Base-by-base conservation (phyloP, 2,888 invertebrate species). In the Andrena haemorrhoa region DNA sequence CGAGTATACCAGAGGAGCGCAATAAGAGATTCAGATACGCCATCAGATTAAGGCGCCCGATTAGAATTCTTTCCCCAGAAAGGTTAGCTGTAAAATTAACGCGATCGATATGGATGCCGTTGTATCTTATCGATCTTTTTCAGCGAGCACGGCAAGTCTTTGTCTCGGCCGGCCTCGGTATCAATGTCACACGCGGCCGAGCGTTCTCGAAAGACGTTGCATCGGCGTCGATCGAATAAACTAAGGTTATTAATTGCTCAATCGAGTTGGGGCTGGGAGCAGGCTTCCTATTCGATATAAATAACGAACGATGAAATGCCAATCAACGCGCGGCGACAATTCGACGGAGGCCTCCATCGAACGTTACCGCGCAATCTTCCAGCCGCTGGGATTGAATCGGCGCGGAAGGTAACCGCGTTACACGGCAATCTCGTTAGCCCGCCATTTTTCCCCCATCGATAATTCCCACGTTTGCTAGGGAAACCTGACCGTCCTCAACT, bases 61-160 rank as follows among this genome's bases (percentile, higher is more conserved):
- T 60, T 56, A 63, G 56, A 53, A 60, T 61, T 63, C 53, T 33
- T 47, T 35, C 71, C 47, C 23, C 16, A 2, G n/a, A 58, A 68
- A 71, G 65, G 75, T 72, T 75, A 56, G 35, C 12, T 56, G 63
- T 66, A 68, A 63, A 58, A 70, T 61, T 63, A 47, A 74, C 23
- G 2, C 65, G 70, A 81, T 81, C 69, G 58, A 78, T 64, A 77
- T 12, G 72, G n/a, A 20, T 74, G 69, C 73, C 66, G 63, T 69
- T 60, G n/a, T 79, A 72, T 71, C 60, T 83, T 75, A 77, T 83
- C 81, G 68, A 69, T 47, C 51, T 69, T 29, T 72, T 74, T 49
- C 23, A 33, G 10, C 23, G 47, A 10, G 16, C 4, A 20, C 8
- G 23, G 23, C 23, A 26, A 53, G 8, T 53, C 60, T 70, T 66